Conservation (phyloP, 2,888 invertebrate genomes). For the Chymomyza procnemis region DNA sequence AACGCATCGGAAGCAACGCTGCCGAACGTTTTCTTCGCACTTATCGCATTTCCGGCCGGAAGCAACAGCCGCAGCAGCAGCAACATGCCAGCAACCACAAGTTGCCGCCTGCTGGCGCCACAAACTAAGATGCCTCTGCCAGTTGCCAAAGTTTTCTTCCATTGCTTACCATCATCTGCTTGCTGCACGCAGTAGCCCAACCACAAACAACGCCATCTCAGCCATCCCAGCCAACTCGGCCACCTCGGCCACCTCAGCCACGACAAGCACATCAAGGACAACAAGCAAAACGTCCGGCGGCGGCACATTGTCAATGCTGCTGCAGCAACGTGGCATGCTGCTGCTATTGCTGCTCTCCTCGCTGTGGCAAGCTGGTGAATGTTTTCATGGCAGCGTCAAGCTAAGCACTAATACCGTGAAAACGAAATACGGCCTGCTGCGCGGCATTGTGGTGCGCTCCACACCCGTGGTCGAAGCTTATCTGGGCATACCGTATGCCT, state of each 20-base stretch:
- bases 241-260: neutral
- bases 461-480: constrained; percentile 91
- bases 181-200: constrained; percentile 2
- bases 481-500: constrained; percentile 95
- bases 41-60: constrained; percentile 24
- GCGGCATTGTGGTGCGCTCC: constrained; percentile 90
- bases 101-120: constrained; percentile 38
- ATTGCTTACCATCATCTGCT: neutral
- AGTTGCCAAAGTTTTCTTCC: constrained; percentile 6
- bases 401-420: constrained; percentile 84
- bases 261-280: neutral
- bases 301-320: neutral
- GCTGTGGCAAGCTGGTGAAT: constrained; percentile 69
- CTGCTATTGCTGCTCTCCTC: constrained; percentile 65
- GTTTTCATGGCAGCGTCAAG: constrained; percentile 78
- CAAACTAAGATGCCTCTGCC: constrained; percentile 19
- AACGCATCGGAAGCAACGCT: neutral
- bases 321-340: constrained; percentile 36
- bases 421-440: constrained; percentile 93
- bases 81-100: constrained; percentile 15
- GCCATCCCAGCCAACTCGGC: neutral
- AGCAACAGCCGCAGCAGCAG: constrained; percentile 18
- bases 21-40: constrained; percentile 6
- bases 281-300: neutral
- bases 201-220: too few species aligned